These are phyloP conservation scores for Lepus oiostolus DNA, from an alignment of 2,797 vertebrate species.

Conservation along the genomic window DNA sequence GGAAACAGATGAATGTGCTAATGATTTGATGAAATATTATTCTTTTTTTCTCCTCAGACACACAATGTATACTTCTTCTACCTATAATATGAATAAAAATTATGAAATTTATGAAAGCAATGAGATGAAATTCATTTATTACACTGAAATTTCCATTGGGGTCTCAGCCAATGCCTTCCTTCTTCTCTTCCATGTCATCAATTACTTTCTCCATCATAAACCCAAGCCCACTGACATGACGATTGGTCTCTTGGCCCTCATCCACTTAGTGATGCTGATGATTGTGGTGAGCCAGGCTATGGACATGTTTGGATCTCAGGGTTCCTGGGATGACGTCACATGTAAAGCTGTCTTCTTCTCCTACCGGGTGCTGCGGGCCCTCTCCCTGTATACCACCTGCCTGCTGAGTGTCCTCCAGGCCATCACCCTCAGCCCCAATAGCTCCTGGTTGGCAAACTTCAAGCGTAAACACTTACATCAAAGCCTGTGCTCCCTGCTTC, in stretches of 20 bases:
- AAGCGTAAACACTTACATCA: not conserved
- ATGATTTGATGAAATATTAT: too few relatives aligned
- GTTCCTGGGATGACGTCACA: not conserved
- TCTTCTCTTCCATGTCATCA: not conserved
- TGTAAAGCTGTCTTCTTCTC: not conserved
- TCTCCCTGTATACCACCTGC: not conserved
- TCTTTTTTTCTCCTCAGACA: too few relatives aligned
- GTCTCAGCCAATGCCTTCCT: not conserved
- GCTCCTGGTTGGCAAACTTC: not conserved
- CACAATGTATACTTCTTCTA: not conserved
- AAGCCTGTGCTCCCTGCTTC: not conserved
- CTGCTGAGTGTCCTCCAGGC: not conserved
- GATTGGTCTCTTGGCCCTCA: not conserved
- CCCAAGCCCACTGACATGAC: not conserved
- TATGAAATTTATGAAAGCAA: not conserved
- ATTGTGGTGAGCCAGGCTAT: not conserved
- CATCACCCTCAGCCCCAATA: not conserved
- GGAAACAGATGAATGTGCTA: too few relatives aligned
- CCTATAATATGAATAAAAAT: not conserved
- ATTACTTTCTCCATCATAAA: not conserved
- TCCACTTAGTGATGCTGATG: not conserved
- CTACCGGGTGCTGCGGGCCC: not conserved
- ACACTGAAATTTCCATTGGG: not conserved
- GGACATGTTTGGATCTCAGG: not conserved
- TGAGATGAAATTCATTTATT: not conserved